Base-by-base conservation (phyloP, 2,113 vertebrate genomes). In the Saguinus imperator region DNA sequence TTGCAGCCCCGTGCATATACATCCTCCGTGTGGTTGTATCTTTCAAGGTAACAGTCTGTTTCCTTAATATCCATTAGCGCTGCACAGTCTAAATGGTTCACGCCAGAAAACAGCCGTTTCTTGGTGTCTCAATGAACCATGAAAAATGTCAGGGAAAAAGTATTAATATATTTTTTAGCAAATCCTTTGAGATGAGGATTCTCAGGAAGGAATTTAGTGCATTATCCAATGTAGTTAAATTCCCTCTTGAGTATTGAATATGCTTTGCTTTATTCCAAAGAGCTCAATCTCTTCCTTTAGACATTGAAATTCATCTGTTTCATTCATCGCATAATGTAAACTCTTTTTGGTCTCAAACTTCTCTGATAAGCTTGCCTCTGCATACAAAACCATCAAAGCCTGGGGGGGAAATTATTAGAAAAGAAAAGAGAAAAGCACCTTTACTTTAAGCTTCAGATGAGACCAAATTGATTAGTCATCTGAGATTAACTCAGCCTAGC, bases 321-420 rank as follows among this genome's bases (percentile, higher is more conserved):
- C 96, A 66, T 58, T 97, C 95, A 66, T 81, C 88, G 45, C 61
- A 43, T 45, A 91, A 16, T 96, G 97, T 97, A 97, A 98, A 95
- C 86, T 81, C 97, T 66, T 96, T 96, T 97, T 89, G 89, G 97
- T 97, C 94, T 68, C 91, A 85, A 84, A 96, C 92, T 97, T 97
- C 91, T 96, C 97, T 97, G 96, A 98, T 98, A 98, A 98, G 96
- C 95, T 97, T 66, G 81, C 76, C 93, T 97, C 61, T 95, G 94
- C 96, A 98, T 97, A 97, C n/a, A 92, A 95, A 97, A 96, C 93
- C 97, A 96, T 98, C 98, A 98, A 98, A 98, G 97, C 90, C 91
- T 87, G 90, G 23, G 8, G 32, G 57, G 61, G 73, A 80, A 97
- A 90, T 85, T 94, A 97, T 95, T 96, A 92, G 94, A 98, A 95